Conservation (phyloP, 2,797 vertebrate genomes). For the Parauchenoglanis punctatus region DNA sequence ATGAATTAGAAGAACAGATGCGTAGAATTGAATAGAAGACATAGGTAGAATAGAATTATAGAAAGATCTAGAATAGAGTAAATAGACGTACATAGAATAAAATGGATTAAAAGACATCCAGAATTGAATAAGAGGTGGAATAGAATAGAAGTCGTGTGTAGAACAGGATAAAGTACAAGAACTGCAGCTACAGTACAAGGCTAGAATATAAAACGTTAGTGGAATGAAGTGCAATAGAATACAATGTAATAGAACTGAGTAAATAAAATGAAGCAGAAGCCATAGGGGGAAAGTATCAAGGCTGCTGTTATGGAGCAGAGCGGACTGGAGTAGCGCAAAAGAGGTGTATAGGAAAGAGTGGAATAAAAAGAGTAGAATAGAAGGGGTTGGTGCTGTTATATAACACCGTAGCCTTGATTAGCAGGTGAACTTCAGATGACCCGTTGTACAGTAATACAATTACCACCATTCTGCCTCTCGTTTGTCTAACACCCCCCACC, state of each 20-base stretch:
- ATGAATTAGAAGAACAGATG: no score
- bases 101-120: background rate
- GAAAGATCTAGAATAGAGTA: background rate
- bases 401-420: background rate
- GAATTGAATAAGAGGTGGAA: background rate
- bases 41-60: background rate
- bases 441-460: background rate
- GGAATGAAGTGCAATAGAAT: background rate
- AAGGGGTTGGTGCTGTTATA: background rate
- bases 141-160: background rate
- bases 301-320: background rate
- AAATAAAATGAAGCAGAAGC: background rate
- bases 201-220: background rate
- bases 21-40: no score
- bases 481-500: background rate
- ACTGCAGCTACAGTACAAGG: background rate
- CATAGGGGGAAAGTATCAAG: background rate
- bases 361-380: background rate
- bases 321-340: no score
- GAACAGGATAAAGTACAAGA: background rate
- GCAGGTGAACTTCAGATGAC: conserved; percentile 8
- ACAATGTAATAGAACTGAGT: background rate
- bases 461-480: conserved; percentile 15
- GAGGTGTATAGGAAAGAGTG: background rate
- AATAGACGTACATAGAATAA: background rate